Conservation (phyloP, 2,888 invertebrate genomes). For the Acronicta leporina region DNA sequence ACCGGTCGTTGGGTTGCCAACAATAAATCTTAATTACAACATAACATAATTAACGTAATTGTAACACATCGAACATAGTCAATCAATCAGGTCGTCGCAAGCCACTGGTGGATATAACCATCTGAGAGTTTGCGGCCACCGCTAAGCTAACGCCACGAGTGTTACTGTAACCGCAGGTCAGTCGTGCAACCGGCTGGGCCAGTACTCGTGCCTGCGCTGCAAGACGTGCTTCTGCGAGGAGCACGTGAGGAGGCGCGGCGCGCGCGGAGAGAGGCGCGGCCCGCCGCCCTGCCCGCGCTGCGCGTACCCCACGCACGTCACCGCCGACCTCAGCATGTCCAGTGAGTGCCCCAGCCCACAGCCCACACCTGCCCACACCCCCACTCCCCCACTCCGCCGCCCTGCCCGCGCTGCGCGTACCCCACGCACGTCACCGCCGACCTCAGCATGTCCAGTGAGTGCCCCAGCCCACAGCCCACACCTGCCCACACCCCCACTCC, state of each 20-base stretch:
- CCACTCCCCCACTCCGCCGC: slow-evolving; percentile 74
- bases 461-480: not conserved
- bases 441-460: slow-evolving; percentile 96
- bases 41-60: too few relatives aligned
- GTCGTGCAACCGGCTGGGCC: slow-evolving; percentile 97
- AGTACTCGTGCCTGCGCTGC: slow-evolving; percentile 98
- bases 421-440: slow-evolving; percentile 98
- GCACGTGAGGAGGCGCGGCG: slow-evolving; percentile 93
- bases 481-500: too few relatives aligned
- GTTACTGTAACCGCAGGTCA: slow-evolving; percentile 90
- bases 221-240: slow-evolving; percentile 99
- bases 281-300: slow-evolving; percentile 97
- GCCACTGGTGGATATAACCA: too few relatives aligned
- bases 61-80: too few relatives aligned
- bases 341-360: slow-evolving; percentile 81
- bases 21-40: too few relatives aligned
- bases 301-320: slow-evolving; percentile 96
- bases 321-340: slow-evolving; percentile 98
- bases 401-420: slow-evolving; percentile 98
- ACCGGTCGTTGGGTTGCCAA: too few relatives aligned
- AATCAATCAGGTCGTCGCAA: too few relatives aligned
- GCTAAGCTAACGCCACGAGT: not conserved
- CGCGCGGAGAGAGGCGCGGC: slow-evolving; percentile 63
- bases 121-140: too few relatives aligned
- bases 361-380: too few relatives aligned